Percentiles rank a stretch among this genome's conserved stretches.
These are phyloP conservation scores for Pontoporia blainvillei DNA, from an alignment of 2,113 vertebrate genomes.

Conservation along the genomic window DNA sequence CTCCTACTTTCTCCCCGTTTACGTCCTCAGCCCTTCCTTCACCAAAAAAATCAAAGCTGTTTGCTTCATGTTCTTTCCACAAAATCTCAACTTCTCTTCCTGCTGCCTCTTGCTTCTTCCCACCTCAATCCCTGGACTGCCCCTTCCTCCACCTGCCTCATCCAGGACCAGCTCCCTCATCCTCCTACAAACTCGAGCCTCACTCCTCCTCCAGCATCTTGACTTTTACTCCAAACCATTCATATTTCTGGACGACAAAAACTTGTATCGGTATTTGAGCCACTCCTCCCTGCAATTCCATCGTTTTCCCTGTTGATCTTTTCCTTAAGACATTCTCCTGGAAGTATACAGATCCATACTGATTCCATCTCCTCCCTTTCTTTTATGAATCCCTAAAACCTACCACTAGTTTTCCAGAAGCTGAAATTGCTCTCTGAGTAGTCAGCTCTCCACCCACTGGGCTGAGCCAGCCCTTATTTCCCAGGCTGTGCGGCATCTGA, in stretches of 20 bases:
- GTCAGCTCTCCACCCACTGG: background rate
- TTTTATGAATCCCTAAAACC: background rate
- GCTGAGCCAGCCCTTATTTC: background rate
- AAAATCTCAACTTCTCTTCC: background rate
- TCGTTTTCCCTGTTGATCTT: background rate
- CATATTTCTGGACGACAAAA: background rate
- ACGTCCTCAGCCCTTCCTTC: background rate
- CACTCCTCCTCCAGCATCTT: background rate
- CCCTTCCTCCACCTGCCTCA: slow-evolving; percentile 35
- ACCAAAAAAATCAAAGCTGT: background rate
- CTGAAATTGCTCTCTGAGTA: background rate
- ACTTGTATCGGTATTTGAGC: background rate
- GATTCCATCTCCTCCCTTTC: background rate
- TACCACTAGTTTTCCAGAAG: background rate
- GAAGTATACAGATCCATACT: background rate
- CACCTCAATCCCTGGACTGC: background rate
- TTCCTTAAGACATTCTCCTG: background rate
- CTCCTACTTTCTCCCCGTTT: background rate
- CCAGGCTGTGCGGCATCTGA: background rate
- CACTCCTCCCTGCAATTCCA: background rate
- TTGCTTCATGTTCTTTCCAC: background rate
- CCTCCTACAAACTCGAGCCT: background rate
- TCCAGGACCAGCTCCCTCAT: background rate
- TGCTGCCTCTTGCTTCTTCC: background rate
- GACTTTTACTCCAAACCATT: background rate